These are phyloP conservation scores for Falco punctatus DNA, from an alignment of 2,113 vertebrate genomes.

Conservation along the genomic window DNA sequence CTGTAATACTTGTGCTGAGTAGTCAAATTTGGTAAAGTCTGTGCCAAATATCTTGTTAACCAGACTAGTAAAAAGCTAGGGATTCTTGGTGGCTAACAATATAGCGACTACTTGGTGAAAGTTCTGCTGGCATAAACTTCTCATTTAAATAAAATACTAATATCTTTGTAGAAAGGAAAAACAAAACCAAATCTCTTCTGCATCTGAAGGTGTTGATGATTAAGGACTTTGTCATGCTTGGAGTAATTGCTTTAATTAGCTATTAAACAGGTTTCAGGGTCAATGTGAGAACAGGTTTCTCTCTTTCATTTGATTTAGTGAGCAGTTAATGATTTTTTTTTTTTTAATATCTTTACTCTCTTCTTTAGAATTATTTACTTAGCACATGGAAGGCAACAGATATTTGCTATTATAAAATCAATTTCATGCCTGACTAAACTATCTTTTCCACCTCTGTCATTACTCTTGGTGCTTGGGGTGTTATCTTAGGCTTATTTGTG, in stretches of 20 bases:
- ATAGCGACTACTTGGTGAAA: neutral
- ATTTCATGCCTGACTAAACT: conserved; percentile 94
- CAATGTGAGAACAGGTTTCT: conserved; percentile 87
- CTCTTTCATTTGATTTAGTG: conserved; percentile 89
- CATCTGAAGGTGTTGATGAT: conserved; percentile 75
- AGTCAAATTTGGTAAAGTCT: neutral
- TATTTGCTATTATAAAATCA: conserved; percentile 99
- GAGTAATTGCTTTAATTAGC: conserved; percentile 95
- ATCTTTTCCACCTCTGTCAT: conserved; percentile 84
- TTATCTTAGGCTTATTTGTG: conserved; percentile 78
- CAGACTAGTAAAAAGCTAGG: neutral
- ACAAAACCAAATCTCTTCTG: neutral
- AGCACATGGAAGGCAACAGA: conserved; percentile 89
- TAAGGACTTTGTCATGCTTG: conserved; percentile 81
- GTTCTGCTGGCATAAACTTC: neutral
- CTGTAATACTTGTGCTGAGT: neutral
- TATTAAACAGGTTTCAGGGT: conserved; percentile 92
- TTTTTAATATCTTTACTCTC: conserved; percentile 87
- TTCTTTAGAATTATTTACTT: conserved; percentile 96
- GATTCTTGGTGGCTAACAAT: neutral
- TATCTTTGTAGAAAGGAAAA: neutral
- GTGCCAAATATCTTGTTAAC: neutral
- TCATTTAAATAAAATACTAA: neutral
- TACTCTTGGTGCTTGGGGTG: conserved; percentile 77
- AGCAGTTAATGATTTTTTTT: conserved; percentile 90